These are phyloP conservation scores for Spicauda simplicius DNA, from an alignment of 2,888 invertebrate genomes.

Conservation along the genomic window DNA sequence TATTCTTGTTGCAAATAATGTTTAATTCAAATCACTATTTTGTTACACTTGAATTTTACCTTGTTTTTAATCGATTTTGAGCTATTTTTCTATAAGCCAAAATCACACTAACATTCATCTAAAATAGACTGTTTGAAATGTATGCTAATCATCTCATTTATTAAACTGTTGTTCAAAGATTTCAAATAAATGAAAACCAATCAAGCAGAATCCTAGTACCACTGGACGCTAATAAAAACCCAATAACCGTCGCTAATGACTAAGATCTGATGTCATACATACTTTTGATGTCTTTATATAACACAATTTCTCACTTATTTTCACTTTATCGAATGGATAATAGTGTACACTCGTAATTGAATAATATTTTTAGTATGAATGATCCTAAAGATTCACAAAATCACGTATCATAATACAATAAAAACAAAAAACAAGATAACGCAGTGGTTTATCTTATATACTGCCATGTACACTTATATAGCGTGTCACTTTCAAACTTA, in stretches of 20 bases:
- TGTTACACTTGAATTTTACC: too few relatives aligned
- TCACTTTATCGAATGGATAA: conserved; percentile 16
- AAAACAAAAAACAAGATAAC: conserved; percentile 46
- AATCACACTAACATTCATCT: too few relatives aligned
- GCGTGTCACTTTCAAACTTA: conserved; percentile 5
- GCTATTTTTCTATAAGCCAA: too few relatives aligned
- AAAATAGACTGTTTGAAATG: background rate
- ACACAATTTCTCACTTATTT: conserved; percentile 27
- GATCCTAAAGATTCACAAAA: conserved; percentile 14
- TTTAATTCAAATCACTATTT: too few relatives aligned
- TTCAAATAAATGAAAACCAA: conserved; percentile 1
- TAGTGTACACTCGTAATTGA: conserved; percentile 3
- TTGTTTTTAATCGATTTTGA: too few relatives aligned
- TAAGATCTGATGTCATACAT: conserved; percentile 67
- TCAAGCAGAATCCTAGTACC: conserved; percentile 4
- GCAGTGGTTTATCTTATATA: conserved; percentile 28
- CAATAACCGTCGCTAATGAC: conserved; percentile 51
- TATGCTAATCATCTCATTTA: background rate
- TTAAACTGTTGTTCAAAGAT: background rate
- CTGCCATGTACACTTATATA: conserved; percentile 5
- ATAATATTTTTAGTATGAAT: conserved; percentile 7
- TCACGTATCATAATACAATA: conserved; percentile 36
- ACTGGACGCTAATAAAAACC: conserved; percentile 31
- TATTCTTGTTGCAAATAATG: too few relatives aligned
- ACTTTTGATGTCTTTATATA: conserved; percentile 28